These are phyloP conservation scores for Istiophorus platypterus DNA, from an alignment of 2,113 vertebrate species.

Conservation along the genomic window DNA sequence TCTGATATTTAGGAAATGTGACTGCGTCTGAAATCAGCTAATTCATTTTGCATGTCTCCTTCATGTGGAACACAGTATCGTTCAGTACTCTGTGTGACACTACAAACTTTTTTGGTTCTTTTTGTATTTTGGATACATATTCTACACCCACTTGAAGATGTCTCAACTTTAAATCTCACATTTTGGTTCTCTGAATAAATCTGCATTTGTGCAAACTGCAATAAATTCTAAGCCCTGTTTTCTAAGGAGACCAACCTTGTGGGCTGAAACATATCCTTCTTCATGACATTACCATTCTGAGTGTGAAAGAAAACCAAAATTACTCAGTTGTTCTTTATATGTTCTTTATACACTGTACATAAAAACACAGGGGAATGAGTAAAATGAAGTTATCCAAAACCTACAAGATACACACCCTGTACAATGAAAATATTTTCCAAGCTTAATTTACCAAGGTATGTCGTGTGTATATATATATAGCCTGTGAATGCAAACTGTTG, in stretches of 20 bases:
- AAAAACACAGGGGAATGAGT: constrained; percentile 78
- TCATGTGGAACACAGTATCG: background rate
- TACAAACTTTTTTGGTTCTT: background rate
- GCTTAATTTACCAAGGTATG: constrained; percentile 77
- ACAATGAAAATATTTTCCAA: constrained; percentile 87
- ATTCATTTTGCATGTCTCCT: background rate
- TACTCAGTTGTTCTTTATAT: constrained; percentile 64
- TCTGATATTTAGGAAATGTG: background rate
- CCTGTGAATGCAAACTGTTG: constrained; percentile 67
- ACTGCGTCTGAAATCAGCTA: background rate
- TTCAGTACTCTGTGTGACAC: background rate
- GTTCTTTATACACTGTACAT: constrained; percentile 85
- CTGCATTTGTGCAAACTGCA: constrained; percentile 6
- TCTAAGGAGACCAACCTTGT: too few species aligned
- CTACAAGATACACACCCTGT: constrained; percentile 89
- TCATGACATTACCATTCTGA: background rate
- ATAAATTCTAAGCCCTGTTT: background rate
- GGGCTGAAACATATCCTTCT: background rate
- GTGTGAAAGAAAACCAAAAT: constrained; percentile 35
- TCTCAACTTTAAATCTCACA: background rate
- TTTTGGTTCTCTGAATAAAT: constrained; percentile 19
- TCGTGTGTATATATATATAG: constrained; percentile 76
- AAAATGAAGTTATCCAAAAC: constrained; percentile 86
- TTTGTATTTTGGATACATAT: background rate
- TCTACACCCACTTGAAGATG: background rate